Evolutionary conservation across 2,888 invertebrate species (phyloP).

Genomic region (Acronicta leporina): DNA sequence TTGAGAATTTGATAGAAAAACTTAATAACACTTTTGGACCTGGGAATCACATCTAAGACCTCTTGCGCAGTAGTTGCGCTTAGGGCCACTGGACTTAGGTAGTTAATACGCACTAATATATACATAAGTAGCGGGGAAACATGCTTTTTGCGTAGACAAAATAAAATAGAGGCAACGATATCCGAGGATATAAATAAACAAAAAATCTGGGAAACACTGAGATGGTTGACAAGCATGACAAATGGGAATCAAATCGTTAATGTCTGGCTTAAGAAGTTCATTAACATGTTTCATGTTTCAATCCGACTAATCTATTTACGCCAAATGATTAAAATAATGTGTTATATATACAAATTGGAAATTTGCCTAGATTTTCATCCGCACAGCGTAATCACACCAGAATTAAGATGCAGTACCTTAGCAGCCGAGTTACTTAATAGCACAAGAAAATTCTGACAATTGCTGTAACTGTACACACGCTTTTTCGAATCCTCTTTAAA

Average conservation of each 20-base stretch:
- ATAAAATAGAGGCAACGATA: background rate
- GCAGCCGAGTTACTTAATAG: too few species aligned
- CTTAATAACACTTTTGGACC: too few species aligned
- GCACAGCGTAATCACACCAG: background rate
- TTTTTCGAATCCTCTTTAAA: too few species aligned
- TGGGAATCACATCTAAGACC: too few species aligned
- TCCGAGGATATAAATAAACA: background rate
- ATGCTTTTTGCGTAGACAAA: background rate
- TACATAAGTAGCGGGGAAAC: background rate
- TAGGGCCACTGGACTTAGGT: too few species aligned
- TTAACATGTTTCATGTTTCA: background rate
- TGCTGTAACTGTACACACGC: too few species aligned
- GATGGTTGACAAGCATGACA: background rate
- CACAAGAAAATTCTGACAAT: too few species aligned
- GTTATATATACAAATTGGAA: background rate
- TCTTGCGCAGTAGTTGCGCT: too few species aligned
- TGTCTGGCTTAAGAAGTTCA: background rate
- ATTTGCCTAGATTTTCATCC: background rate
- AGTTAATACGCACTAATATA: too few species aligned
- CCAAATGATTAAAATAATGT: background rate
- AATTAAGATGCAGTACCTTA: background rate
- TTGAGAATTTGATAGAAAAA: too few species aligned
- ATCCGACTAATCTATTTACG: background rate
- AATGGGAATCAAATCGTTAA: conserved; percentile 1
- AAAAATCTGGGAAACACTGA: background rate